Evolutionary conservation across 2,888 invertebrate genomes (phyloP).

Genomic region (Volucella inanis): DNA sequence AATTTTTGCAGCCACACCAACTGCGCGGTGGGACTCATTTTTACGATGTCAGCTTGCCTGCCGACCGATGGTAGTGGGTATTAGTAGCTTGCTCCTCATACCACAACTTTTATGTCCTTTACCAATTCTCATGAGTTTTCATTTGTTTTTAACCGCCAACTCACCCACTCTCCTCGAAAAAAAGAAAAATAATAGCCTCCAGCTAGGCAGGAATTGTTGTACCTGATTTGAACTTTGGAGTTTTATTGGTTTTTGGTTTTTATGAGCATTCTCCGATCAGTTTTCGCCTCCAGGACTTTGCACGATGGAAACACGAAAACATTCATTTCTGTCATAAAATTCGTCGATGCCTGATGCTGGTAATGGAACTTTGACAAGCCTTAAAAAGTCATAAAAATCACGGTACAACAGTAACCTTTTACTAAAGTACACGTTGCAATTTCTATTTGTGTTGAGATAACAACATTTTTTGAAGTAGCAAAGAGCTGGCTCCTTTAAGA

Average conservation of each 20-base stretch:
- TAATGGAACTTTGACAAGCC: slow-evolving; percentile 74
- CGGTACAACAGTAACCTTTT: slow-evolving; percentile 69
- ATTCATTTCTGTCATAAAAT: slow-evolving; percentile 71
- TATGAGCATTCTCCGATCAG: slow-evolving; percentile 64
- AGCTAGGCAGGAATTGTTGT: slow-evolving; percentile 34
- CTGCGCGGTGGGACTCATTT: slow-evolving; percentile 37
- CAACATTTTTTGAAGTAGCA: not conserved
- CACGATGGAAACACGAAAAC: slow-evolving; percentile 71
- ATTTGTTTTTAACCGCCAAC: slow-evolving; percentile 58
- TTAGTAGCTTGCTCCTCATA: slow-evolving; percentile 20
- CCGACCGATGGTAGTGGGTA: slow-evolving; percentile 37
- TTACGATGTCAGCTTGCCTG: slow-evolving; percentile 64
- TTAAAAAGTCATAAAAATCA: slow-evolving; percentile 72
- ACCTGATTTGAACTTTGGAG: slow-evolving; percentile 74
- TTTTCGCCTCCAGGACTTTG: slow-evolving; percentile 51
- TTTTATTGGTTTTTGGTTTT: slow-evolving; percentile 70
- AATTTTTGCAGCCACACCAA: slow-evolving; percentile 47
- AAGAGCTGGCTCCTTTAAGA: slow-evolving; percentile 47
- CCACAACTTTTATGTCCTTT: slow-evolving; percentile 52
- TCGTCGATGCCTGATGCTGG: slow-evolving; percentile 64
- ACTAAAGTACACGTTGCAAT: slow-evolving; percentile 24
- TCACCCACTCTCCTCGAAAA: not conserved
- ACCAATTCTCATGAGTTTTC: slow-evolving; percentile 74
- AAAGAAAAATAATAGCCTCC: not conserved
- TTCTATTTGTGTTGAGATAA: not conserved